Base-by-base conservation (phyloP, 2,888 invertebrate genomes). In the Cheilosia urbana region DNA sequence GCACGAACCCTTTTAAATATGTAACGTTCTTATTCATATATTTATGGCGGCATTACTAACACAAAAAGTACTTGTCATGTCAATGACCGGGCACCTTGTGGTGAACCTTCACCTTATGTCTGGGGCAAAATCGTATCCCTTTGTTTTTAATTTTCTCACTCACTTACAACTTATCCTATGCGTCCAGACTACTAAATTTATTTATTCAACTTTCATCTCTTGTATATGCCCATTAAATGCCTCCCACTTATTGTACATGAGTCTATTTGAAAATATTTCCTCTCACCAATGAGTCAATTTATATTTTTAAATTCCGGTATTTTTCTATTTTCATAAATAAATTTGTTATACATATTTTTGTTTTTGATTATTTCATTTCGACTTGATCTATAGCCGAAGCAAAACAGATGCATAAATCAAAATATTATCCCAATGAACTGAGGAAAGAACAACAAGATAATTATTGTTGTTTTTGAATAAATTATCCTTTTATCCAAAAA, bases 231-330 rank as follows among this genome's bases (percentile, higher is more conserved):
- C 17, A 47, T 17, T 47, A 17, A 55, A 55, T n/a, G 27, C n/a
- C n/a, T 30, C 47, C 19, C 47, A 63, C 17, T 47, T 30, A 27
- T 45, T 51, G 13, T 21, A 24, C 2, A 24, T 17, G 4, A 51
- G 6, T 51, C 1, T 60, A 42, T 58, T 63, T 49, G 40, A 49
- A 57, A 71, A 65, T 42, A 63, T 15, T 42, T 19, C 7, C 47
- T 57, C 51, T 45, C 62, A 19, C 34, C 19, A 34, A 58, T 65
- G 69, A 66, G 51, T 82, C 71, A 65, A 45, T 57, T 27, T 58
- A n/a, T 83, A 83, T 83, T 82, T 82, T 65, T 83, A 78, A 72
- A 73, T 77, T 55, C 83, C 78, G 68, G 68, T 78, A 66, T 49
- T 78, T 27, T 13, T 73, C 34, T 78, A 42, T 60, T 30, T 66